Percentiles rank a stretch among this genome's conserved stretches.
Evolutionary conservation across 2,888 invertebrate species (phyloP).

Genomic region (Macaria notata): DNA sequence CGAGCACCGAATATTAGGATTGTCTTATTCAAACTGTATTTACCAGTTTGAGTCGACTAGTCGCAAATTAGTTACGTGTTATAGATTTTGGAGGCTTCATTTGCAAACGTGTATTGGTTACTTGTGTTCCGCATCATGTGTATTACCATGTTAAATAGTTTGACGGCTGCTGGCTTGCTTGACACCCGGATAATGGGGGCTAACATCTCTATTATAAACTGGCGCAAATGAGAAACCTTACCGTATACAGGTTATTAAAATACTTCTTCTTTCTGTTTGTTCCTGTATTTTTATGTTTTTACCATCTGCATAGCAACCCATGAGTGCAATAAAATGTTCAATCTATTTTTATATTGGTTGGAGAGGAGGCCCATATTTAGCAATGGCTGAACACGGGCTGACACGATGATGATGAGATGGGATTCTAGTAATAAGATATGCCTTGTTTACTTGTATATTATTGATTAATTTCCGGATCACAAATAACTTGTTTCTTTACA

Average conservation of each 20-base stretch:
- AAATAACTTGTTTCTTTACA: no score
- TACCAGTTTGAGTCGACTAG: slow-evolving; percentile 9
- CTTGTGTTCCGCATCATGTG: slow-evolving; percentile 30
- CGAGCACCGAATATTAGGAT: slow-evolving; percentile 7
- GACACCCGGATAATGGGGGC: slow-evolving; percentile 36
- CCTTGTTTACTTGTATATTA: no score
- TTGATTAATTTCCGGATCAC: no score
- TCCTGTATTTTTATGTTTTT: no score
- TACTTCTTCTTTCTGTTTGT: no score
- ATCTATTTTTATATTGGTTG: no score
- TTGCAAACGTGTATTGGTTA: slow-evolving; percentile 20
- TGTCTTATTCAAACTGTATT: slow-evolving; percentile 6
- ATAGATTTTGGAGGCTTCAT: slow-evolving; percentile 39
- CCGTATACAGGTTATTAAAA: background rate
- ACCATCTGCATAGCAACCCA: no score
- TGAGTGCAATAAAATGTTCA: no score
- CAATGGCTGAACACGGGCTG: no score
- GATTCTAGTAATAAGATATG: no score
- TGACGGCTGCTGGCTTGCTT: slow-evolving; percentile 39
- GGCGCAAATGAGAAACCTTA: slow-evolving; percentile 11
- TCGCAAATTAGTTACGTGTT: slow-evolving; percentile 32
- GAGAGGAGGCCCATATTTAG: no score
- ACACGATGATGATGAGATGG: no score
- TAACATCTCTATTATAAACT: slow-evolving; percentile 27
- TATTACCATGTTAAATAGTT: slow-evolving; percentile 43